Evolutionary conservation across 2,113 vertebrate genomes (phyloP), one percentile per base, ranked within the genome.

Genomic region (Tragelaphus imberbis): DNA sequence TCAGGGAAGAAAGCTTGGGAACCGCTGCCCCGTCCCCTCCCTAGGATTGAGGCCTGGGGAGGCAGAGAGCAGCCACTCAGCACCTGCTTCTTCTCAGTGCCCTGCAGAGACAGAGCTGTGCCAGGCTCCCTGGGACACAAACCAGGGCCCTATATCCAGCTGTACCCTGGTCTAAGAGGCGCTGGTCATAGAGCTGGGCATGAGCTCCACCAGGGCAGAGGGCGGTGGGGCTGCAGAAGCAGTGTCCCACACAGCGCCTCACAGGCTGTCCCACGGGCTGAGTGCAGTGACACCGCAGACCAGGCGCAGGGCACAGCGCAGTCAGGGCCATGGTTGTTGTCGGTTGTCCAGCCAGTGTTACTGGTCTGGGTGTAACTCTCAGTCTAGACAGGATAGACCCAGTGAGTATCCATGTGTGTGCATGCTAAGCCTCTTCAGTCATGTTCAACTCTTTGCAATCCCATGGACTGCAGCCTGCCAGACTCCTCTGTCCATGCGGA

Each of bases 311-410:
- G 4, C 11, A 12, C 10, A 33, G 19, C 0, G 1, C 17, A 1
- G 53, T 16, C 1, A 5, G 75, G 10, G 2, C 27, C 61, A 3
- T 0, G 1, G 21, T 0, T 40, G 5, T 1, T 4, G 6, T 3
- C 0, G 12, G 36, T 0, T 15, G 8, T 12, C 28, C 9, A 28
- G 14, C 4, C 33, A 49, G 17, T 16, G 63, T 17, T 17, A 4
- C 33, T 75, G 81, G 15, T 21, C 75, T 23, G 14, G 33, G 33
- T 68, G 6, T 19, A 12, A 6, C 49, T 77, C 47, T 12, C 4
- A 4, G 13, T 55, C 21, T 14, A 10, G 2, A 16, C 25, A 15
- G 0, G 3, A 33, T 3, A 61, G 36, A 40, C 28, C 33, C 55
- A 44, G 7, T 4, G 27, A 87, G 36, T 3, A 13, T 33, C 59